Evolutionary conservation across 1,140 invertebrate genomes (phyloP).

Genomic region (Xylocopa sonorina): DNA sequence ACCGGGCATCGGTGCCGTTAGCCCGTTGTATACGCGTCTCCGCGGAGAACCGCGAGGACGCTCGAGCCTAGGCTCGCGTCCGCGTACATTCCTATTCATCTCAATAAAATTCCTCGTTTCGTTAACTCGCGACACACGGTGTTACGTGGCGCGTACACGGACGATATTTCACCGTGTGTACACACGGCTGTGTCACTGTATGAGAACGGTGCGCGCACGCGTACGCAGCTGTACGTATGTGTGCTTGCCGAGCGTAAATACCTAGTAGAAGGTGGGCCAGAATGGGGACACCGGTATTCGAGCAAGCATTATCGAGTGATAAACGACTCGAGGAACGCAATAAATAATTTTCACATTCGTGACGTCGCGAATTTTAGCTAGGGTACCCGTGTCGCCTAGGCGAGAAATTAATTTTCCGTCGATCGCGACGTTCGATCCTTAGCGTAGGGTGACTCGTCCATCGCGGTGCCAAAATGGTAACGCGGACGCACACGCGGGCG

Average conservation of each 20-base stretch:
- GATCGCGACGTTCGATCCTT: neutral
- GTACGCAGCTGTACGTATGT: neutral
- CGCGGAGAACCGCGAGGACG: neutral
- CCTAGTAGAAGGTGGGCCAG: constrained; percentile 61
- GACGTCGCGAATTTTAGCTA: constrained; percentile 12
- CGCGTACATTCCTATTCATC: constrained; percentile 29
- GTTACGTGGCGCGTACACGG: constrained; percentile 31
- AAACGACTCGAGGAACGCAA: constrained; percentile 56
- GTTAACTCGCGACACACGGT: constrained; percentile 8
- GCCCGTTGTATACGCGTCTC: neutral
- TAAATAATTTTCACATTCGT: constrained; percentile 61
- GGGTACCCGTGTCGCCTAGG: neutral
- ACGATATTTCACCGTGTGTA: neutral
- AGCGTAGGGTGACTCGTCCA: neutral
- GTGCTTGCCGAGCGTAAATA: constrained; percentile 42
- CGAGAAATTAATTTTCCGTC: neutral
- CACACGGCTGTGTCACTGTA: neutral
- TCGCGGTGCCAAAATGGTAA: too few species aligned
- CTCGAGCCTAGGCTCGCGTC: constrained; percentile 10
- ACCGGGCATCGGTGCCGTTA: constrained; percentile 25
- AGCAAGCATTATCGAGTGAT: constrained; percentile 57
- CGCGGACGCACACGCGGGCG: too few species aligned
- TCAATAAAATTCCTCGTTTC: constrained; percentile 51
- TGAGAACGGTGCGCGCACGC: neutral
- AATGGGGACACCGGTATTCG: constrained; percentile 61